Evolutionary conservation across 2,113 vertebrate species (phyloP).

Genomic region (Verasper variegatus): DNA sequence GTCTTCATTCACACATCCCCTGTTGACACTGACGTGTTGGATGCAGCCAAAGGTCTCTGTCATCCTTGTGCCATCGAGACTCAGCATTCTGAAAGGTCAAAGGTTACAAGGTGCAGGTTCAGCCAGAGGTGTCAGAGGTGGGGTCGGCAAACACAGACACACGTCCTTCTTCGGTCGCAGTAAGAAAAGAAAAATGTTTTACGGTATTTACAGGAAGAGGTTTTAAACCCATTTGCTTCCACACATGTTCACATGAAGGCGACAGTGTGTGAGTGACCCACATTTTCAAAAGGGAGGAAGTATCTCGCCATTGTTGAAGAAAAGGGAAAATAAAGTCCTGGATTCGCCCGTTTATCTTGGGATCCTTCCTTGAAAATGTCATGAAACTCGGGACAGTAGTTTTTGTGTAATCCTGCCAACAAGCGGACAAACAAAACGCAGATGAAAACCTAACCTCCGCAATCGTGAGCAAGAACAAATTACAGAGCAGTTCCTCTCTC

Average conservation of each 20-base stretch:
- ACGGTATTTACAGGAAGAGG: background rate
- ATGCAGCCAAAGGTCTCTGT: background rate
- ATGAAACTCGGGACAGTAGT: too few species aligned
- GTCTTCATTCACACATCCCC: constrained; percentile 31
- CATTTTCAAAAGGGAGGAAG: background rate
- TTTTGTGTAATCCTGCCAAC: too few species aligned
- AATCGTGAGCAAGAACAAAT: too few species aligned
- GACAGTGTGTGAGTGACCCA: background rate
- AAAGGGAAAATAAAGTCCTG: too few species aligned
- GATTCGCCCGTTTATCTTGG: too few species aligned
- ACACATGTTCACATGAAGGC: background rate
- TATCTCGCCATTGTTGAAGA: too few species aligned
- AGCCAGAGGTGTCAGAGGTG: background rate
- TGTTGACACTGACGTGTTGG: constrained; percentile 47
- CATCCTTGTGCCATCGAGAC: constrained; percentile 33
- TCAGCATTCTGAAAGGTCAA: constrained; percentile 73
- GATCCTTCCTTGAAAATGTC: too few species aligned
- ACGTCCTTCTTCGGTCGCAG: background rate
- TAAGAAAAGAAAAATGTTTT: background rate
- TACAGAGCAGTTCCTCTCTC: too few species aligned
- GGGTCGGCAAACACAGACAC: background rate
- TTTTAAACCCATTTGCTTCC: background rate
- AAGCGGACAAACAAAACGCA: too few species aligned
- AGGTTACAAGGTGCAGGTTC: constrained; percentile 43
- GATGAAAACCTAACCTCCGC: too few species aligned